Base-by-base conservation (phyloP, 2,797 vertebrate genomes). In the Eulemur coronatus region DNA sequence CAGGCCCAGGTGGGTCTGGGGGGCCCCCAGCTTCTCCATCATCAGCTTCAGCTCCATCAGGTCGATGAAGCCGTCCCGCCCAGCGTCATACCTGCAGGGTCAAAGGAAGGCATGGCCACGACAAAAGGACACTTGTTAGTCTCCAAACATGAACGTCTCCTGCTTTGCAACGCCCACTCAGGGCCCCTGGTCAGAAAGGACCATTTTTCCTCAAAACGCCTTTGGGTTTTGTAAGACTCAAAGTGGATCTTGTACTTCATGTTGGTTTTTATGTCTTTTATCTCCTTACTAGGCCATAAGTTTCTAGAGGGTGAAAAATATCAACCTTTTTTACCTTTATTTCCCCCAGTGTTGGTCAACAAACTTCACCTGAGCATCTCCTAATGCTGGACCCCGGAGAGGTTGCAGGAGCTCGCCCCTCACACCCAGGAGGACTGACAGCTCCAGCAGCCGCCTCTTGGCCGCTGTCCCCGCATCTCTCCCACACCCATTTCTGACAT, bases 1-100 rank as follows among this genome's bases (percentile, higher is more conserved):
- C 97, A 99, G 98, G 10, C 99, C 99, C 22, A 99, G 95, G 97
- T 99, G 99, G 0, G 99, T 99, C 98, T 99, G 99, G 0, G 99
- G 99, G 0, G 99, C 99, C 1, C 98, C 99, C 0, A 99, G 99
- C 89, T 99, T 99, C 97, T 99, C 99, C 99, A 99, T 99, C 99
- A 99, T 99, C 96, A 99, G 98, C 93, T 99, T 99, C 97, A 99
- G 98, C 97, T 99, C 99, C 99, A 99, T 99, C 86, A 99, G 98
- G 98, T 99, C 99, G 0, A 99, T 99, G 98, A 98, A 99, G 91
- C 99, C 99, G 0, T 99, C 99, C 76, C 97, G 99, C 8, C 99
- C 99, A 0, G 99, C 98, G 0, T 99, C 99, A 0, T 99, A 99
- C 98, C 99, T 99, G 96, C 1, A 0, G 79, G 10, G 50, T 52